Evolutionary conservation across 2,888 invertebrate species (phyloP).

Genomic region (Cantharis flavilabris): DNA sequence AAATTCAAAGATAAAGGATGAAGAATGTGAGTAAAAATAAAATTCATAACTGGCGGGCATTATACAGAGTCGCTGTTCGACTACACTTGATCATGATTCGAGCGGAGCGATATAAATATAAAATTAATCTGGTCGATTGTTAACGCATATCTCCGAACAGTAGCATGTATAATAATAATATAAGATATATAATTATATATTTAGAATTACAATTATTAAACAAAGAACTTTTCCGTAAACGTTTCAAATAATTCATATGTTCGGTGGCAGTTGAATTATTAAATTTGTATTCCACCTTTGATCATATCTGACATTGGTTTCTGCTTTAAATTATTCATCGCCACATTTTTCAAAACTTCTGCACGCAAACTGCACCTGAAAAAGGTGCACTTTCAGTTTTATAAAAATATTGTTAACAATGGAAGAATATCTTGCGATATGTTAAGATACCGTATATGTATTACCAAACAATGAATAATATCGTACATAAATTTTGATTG

Average conservation of each 20-base stretch:
- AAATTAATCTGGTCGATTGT: slow-evolving; percentile 32
- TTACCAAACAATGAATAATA: neutral
- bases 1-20: neutral
- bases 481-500: neutral
- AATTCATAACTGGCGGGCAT: slow-evolving; percentile 32
- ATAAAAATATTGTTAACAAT: neutral
- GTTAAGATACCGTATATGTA: neutral
- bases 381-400: neutral
- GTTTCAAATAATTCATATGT: slow-evolving; percentile 38
- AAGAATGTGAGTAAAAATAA: slow-evolving; percentile 16
- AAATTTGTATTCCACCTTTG: slow-evolving; percentile 29
- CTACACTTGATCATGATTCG: slow-evolving; percentile 15
- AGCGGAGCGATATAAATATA: slow-evolving; percentile 14
- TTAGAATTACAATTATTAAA: slow-evolving; percentile 56
- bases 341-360: slow-evolving; percentile 23
- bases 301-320: slow-evolving; percentile 29
- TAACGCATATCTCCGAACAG: slow-evolving; percentile 49
- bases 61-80: slow-evolving; percentile 21
- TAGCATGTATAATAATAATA: slow-evolving; percentile 56
- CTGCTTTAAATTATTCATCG: slow-evolving; percentile 28
- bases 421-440: neutral
- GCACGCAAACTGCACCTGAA: slow-evolving; percentile 19
- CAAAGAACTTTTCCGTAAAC: slow-evolving; percentile 45
- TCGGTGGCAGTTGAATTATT: slow-evolving; percentile 40
- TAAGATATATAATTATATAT: slow-evolving; percentile 56